Base-by-base conservation (phyloP, 2,113 vertebrate genomes). In the Jacana jacana region DNA sequence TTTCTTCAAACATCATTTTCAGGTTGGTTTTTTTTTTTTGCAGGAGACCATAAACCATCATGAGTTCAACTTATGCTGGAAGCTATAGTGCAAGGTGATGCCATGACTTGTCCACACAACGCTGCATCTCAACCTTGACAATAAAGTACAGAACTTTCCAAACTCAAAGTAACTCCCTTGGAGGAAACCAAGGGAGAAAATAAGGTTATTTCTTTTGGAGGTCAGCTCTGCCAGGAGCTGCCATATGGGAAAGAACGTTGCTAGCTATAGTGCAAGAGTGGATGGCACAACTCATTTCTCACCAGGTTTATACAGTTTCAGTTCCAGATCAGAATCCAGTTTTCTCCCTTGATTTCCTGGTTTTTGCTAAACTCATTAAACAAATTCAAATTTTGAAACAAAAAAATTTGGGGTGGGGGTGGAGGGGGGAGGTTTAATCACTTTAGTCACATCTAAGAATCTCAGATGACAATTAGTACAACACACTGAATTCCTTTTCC, bases 101-200 rank as follows among this genome's bases (percentile, higher is more conserved):
- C 54, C 35, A 16, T 24, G 31, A 49, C 2, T 11, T 88, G 17
- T 44, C n/a, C 0, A 0, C 46, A 81, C n/a, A 61, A 17, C 2
- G 0, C 10, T 14, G n/a, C 37, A 49, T 25, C 46, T 90, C 44
- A 49, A 40, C 31, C 40, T 65, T 68, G 58, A 68, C 64, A 58
- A 75, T 4, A 3, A 70, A 63, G 58, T 39, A 91, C 31, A 89
- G 40, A 78, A 75, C 28, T 66, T 46, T 84, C 49, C 60, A 60
- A 87, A 81, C 16, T 40, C 25, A 52, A 71, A 37, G 15, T 35
- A 37, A 60, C 27, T 70, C 40, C 28, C 22, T 60, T 37, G 0
- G 1, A 71, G 35, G 33, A 91, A 68, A 39, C 9, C 19, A n/a
- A 63, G 25, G 7, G 7, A 23, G 17, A 24, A 49, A 18, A 68